phyloP scores from a whole-genome alignment of 2,113 vertebrate species.

The Clarias magur region DNA sequence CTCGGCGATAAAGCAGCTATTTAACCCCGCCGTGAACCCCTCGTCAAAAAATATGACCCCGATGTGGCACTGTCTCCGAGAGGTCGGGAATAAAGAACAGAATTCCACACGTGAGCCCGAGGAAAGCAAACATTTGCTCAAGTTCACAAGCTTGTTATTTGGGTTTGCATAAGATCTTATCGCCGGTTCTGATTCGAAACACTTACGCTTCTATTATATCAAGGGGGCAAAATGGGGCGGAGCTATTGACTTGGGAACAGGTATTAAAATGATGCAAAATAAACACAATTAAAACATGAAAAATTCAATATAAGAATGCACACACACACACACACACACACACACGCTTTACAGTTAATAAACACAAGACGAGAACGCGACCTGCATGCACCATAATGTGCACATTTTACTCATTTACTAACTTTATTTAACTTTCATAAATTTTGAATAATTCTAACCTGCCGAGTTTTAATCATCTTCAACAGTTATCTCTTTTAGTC shows the following conservation, averaged over 20 bases:
- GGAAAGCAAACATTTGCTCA: conserved; percentile 67
- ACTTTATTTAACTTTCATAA: neutral
- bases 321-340: neutral
- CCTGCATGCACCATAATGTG: neutral
- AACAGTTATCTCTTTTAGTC: neutral
- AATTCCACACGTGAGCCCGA: conserved; percentile 64
- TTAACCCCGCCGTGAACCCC: conserved; percentile 72
- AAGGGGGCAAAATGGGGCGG: neutral
- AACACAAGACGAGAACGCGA: neutral
- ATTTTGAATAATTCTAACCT: neutral
- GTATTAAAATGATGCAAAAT: neutral
- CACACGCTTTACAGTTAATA: neutral
- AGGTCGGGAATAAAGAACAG: conserved; percentile 57
- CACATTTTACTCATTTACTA: too few species aligned
- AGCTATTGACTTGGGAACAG: neutral
- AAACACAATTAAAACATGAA: neutral
- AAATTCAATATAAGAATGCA: neutral
- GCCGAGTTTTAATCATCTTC: neutral
- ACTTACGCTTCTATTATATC: conserved; percentile 50
- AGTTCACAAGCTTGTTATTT: conserved; percentile 62
- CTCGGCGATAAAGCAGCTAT: conserved; percentile 72
- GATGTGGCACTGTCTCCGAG: conserved; percentile 57
- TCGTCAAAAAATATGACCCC: conserved; percentile 65
- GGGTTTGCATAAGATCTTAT: conserved; percentile 73
- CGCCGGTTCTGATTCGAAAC: conserved; percentile 65